Evolutionary conservation across 2,888 invertebrate species (phyloP).

Genomic region (Phyllotreta cruciferae): DNA sequence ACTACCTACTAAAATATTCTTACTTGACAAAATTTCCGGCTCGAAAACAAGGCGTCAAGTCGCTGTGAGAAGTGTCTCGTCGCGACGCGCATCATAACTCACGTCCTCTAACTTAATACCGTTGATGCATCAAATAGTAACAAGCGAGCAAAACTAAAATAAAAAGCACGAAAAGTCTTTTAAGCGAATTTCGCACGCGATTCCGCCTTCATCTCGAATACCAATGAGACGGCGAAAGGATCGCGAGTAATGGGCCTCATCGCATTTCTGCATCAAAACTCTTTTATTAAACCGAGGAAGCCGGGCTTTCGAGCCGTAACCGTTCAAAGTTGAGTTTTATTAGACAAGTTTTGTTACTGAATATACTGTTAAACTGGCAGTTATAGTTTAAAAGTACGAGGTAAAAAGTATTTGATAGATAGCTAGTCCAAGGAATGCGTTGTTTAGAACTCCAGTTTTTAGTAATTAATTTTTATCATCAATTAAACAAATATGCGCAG

Average conservation of each 20-base stretch:
- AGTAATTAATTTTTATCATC: too few relatives aligned
- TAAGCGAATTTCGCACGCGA: conserved; percentile 24
- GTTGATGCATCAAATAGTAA: conserved; percentile 21
- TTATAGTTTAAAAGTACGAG: not conserved
- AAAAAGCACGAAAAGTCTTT: conserved; percentile 24
- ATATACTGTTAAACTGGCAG: conserved; percentile 4
- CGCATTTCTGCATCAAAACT: conserved; percentile 5
- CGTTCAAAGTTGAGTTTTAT: conserved; percentile 13
- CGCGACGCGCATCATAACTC: conserved; percentile 27
- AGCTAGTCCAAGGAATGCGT: not conserved
- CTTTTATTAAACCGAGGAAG: conserved; percentile 12
- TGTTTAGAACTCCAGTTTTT: too few relatives aligned
- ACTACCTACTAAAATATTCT: too few relatives aligned
- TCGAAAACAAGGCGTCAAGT: too few relatives aligned
- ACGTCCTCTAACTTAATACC: conserved; percentile 30
- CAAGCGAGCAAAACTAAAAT: conserved; percentile 23
- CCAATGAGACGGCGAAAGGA: conserved; percentile 18
- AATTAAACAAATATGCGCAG: too few relatives aligned
- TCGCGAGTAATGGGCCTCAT: conserved; percentile 10
- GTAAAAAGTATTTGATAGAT: not conserved
- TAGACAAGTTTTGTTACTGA: conserved; percentile 6
- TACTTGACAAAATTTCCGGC: too few relatives aligned
- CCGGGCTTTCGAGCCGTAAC: conserved; percentile 6
- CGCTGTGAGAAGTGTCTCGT: conserved; percentile 18
- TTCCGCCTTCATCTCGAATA: conserved; percentile 12